Evolutionary conservation across 1,140 invertebrate species (phyloP).

Genomic region (Listronotus oregonensis): DNA sequence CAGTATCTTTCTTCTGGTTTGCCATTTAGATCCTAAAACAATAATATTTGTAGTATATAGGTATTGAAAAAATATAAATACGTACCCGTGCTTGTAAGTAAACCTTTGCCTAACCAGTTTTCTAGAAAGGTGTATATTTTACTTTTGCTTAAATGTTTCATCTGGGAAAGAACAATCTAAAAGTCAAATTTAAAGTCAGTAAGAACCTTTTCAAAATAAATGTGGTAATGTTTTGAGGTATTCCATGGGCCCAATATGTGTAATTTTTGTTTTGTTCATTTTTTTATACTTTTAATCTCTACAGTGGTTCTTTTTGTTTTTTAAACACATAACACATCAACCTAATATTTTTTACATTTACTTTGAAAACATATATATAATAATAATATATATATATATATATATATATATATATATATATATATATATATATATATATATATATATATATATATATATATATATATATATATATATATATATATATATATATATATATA

Average conservation of each 20-base stretch:
- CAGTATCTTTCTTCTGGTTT: slow-evolving; percentile 68
- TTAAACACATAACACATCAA: too few species aligned
- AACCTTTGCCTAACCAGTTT: slow-evolving; percentile 76
- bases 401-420: slow-evolving; percentile 9
- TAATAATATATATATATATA: slow-evolving; percentile 6
- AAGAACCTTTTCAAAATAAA: too few species aligned
- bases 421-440: too few species aligned
- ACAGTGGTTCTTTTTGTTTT: too few species aligned
- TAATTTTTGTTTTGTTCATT: too few species aligned
- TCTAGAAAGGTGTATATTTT: slow-evolving; percentile 69
- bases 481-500: slow-evolving; percentile 9
- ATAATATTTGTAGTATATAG: slow-evolving; percentile 10
- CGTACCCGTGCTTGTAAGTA: slow-evolving; percentile 69
- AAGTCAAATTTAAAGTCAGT: too few species aligned
- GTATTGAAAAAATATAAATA: too few species aligned
- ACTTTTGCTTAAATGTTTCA: slow-evolving; percentile 40
- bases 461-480: slow-evolving; percentile 1
- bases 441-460: too few species aligned
- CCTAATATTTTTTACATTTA: too few species aligned
- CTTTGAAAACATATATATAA: background rate
- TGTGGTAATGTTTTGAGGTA: too few species aligned
- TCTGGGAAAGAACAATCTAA: slow-evolving; percentile 37
- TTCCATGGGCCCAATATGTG: too few species aligned
- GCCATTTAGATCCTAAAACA: slow-evolving; percentile 72
- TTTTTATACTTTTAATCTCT: too few species aligned